Evolutionary conservation across 2,888 invertebrate species (phyloP).

Genomic region (Agelastica alni): DNA sequence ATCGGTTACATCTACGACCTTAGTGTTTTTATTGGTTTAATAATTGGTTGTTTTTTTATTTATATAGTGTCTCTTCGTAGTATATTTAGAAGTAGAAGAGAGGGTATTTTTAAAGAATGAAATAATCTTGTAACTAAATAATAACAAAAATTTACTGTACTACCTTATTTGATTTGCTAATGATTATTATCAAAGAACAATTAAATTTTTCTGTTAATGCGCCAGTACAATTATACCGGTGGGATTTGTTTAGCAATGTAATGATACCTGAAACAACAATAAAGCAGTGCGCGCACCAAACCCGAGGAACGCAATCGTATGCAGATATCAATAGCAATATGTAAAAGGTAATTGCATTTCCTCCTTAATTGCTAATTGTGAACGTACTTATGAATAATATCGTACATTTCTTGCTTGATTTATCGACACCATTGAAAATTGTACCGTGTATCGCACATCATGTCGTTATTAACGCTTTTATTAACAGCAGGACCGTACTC

Average conservation of each 20-base stretch:
- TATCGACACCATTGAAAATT: constrained; percentile 41
- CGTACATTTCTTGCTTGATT: constrained; percentile 38
- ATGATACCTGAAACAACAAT: not conserved
- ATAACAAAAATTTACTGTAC: no score
- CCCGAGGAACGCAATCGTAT: constrained; percentile 36
- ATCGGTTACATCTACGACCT: no score
- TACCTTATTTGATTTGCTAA: no score
- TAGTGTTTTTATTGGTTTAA: no score
- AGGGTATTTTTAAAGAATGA: no score
- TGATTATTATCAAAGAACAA: no score
- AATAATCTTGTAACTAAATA: no score
- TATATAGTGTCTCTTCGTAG: no score
- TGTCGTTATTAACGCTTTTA: constrained; percentile 2
- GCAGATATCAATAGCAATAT: constrained; percentile 40
- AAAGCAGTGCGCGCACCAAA: no score
- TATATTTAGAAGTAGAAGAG: no score
- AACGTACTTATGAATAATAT: constrained; percentile 47
- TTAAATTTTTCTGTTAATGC: not conserved
- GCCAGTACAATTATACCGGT: constrained; percentile 3
- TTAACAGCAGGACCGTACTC: not conserved
- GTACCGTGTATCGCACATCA: constrained; percentile 7
- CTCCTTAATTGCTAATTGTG: constrained; percentile 45
- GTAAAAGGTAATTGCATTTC: constrained; percentile 43
- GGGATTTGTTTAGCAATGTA: constrained; percentile 13
- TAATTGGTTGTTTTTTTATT: no score